Evolutionary conservation across 2,888 invertebrate species (phyloP).

Genomic region (Coenonympha glycerion): DNA sequence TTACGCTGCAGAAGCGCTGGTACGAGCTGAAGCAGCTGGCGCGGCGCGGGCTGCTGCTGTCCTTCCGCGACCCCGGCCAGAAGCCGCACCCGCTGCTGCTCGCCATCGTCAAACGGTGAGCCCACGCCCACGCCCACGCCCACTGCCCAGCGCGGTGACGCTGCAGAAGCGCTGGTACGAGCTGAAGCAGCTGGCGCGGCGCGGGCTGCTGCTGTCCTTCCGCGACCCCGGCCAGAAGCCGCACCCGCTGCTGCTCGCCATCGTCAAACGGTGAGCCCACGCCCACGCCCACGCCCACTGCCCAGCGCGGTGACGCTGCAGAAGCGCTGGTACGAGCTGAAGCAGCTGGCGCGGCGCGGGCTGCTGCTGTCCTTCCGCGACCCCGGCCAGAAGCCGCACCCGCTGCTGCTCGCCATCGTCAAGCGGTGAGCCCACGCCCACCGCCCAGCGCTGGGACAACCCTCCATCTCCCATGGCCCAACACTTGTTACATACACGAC

Average conservation of each 20-base stretch:
- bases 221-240: neutral
- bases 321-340: slow-evolving; percentile 9
- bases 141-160: too few relatives aligned
- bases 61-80: too few relatives aligned
- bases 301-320: slow-evolving; percentile 10
- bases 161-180: slow-evolving; percentile 14
- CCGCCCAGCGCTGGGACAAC: neutral
- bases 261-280: slow-evolving; percentile 2
- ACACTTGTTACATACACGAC: too few relatives aligned
- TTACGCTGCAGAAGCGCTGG: slow-evolving; percentile 13
- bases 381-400: neutral
- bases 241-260: slow-evolving; percentile 6
- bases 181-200: neutral
- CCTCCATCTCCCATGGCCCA: too few relatives aligned
- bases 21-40: slow-evolving; percentile 3
- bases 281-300: too few relatives aligned
- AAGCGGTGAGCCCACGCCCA: too few relatives aligned
- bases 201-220: neutral
- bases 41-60: neutral
- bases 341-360: neutral
- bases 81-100: slow-evolving; percentile 4
- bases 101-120: slow-evolving; percentile 1
- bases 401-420: slow-evolving; percentile 4
- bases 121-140: too few relatives aligned
- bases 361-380: neutral